Evolutionary conservation across 2,888 invertebrate genomes (phyloP).

Genomic region (Tetranychus truncatus): DNA sequence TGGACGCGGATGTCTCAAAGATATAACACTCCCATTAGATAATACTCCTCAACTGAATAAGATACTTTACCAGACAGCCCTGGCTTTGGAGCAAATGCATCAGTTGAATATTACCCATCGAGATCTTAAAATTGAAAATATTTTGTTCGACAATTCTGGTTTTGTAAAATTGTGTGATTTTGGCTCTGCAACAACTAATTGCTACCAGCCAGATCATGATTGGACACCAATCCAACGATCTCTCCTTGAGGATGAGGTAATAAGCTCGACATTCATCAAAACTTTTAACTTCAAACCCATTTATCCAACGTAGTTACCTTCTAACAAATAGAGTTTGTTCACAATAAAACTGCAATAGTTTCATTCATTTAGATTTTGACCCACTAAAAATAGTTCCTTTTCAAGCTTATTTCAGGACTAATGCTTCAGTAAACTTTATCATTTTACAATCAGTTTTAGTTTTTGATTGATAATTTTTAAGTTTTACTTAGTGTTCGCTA

Average conservation of each 20-base stretch:
- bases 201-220: conserved; percentile 57
- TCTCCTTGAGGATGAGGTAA: conserved; percentile 76
- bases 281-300: no score
- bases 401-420: no score
- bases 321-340: no score
- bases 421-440: no score
- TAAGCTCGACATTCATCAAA: neutral
- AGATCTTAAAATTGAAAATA: conserved; percentile 89
- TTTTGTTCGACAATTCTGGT: conserved; percentile 66
- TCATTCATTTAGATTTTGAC: no score
- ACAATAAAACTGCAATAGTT: no score
- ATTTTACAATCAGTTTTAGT: no score
- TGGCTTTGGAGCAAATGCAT: conserved; percentile 84
- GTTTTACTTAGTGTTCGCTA: no score
- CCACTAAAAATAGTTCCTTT: no score
- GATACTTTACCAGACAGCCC: conserved; percentile 75
- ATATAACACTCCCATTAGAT: conserved; percentile 16
- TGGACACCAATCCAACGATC: conserved; percentile 85
- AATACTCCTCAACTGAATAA: conserved; percentile 46
- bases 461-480: no score
- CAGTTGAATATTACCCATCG: conserved; percentile 78
- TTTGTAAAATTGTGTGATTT: conserved; percentile 87
- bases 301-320: no score
- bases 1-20: conserved; percentile 41
- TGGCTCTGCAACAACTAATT: conserved; percentile 73